Base-by-base conservation (phyloP, 2,888 invertebrate species). In the Glyphotaelius pellucidus region DNA sequence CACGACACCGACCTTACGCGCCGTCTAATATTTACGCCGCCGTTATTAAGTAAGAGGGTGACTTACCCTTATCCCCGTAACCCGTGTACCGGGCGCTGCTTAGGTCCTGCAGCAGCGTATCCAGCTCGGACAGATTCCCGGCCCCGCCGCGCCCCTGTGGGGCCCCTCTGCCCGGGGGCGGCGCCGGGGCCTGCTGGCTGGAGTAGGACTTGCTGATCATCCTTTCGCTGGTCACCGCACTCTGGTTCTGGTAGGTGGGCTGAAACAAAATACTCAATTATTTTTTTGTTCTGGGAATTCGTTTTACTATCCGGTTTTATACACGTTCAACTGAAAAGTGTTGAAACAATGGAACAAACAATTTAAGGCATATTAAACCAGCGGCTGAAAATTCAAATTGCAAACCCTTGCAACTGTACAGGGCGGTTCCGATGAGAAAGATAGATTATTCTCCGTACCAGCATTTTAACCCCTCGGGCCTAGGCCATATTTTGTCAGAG, bases 71-170 rank as follows among this genome's bases (percentile, higher is more conserved):
- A 15, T 92, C 92, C 84, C 92, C 92, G 35, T 92, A 90, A 30
- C 89, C 38, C 35, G 83, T 83, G 32, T 83, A 83, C 25, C 97
- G 96, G 0, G 98, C 98, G 95, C 97, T 98, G 96, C 99, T 99
- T 94, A 99, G 96, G 95, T 99, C 99, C 94, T 99, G 98, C 91
- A 99, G 96, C 90, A 99, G 96, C 30, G 98, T 98, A 95, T 99
- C 99, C 94, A 99, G 95, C 95, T 99, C 99, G 0, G 98, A 98
- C 86, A 99, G 96, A 95, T 99, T 98, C 94, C 97, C 98, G 88
- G 93, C 91, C 90, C 95, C 94, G 93, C 94, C 94, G 87, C 95
- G 94, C 9, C 94, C 90, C 35, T 80, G 80, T 5, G 95, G 95
- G 93, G 95, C 94, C 89, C 95, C 96, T 92, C 96, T 95, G 9